Evolutionary conservation across 2,797 vertebrate species (phyloP), one percentile per base, ranked within the genome.

Genomic region (Brotogeris chrysoptera): DNA sequence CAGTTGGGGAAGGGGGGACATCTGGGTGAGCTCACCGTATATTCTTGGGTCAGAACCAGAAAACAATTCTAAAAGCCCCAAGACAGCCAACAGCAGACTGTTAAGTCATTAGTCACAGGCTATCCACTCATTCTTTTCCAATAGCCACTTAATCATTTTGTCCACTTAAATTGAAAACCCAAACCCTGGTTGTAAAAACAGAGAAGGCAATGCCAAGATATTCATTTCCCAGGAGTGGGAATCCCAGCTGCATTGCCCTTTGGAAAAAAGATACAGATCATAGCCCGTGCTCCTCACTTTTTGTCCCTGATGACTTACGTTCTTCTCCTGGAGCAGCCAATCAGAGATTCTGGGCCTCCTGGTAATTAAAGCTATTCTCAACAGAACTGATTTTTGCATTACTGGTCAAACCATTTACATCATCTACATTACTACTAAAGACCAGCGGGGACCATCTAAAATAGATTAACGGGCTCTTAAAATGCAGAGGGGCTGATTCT

Each of bases 401-500:
- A 78, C 73, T 63, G 64, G 32, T 93, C 81, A 92, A 90, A 80
- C 80, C 2, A 64, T 86, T 83, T 77, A 55, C 61, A 59, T 88
- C 60, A 73, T 55, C 71, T 77, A 47, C 19, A 7, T 86, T 34
- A 66, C 34, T 86, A 53, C 38, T 90, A 55, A 93, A 84, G 59
- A 90, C 81, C 59, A 86, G 70, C 2, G 27, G 65, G 44, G 92
- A 84, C 65, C 15, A 20, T 80, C 47, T 90, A 57, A 80, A 88
- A 88, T 39, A 93, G 80, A 92, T 72, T 25, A 49, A 44, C 57
- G 69, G 84, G 73, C 52, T 73, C 86, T 92, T 92, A 82, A 96
- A 92, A 95, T 65, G 68, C 66, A 92, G 53, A 91, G 80, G 57
- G 53, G 74, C 81, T 92, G 89, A 81, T 80, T 90, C 78, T 43